Evolutionary conservation across 2,797 vertebrate genomes (phyloP).

Genomic region (Dermochelys coriacea): DNA sequence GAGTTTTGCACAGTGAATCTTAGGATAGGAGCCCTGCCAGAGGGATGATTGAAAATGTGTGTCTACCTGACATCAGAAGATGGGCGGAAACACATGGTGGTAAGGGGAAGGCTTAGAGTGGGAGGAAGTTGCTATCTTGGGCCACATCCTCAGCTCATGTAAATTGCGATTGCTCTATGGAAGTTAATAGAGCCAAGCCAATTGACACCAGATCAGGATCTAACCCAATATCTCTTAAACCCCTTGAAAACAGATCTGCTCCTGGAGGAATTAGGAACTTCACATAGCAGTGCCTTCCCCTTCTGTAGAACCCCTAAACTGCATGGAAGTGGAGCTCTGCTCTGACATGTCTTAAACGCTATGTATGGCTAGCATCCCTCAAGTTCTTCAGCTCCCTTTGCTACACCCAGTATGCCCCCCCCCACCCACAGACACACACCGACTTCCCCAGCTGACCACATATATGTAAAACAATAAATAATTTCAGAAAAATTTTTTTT

Average conservation of each 20-base stretch:
- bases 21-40: not conserved
- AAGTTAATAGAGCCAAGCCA: not conserved
- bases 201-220: not conserved
- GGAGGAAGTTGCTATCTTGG: not conserved
- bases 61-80: not conserved
- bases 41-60: not conserved
- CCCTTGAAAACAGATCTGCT: not conserved
- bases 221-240: not conserved
- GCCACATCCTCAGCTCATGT: not conserved
- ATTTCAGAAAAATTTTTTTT: not conserved
- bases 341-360: not conserved
- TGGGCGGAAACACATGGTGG: not conserved
- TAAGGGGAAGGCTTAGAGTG: not conserved
- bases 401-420: not conserved
- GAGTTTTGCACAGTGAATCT: not conserved
- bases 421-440: too few relatives aligned
- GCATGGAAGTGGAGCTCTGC: not conserved
- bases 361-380: not conserved
- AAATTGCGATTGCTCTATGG: not conserved
- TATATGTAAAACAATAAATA: not conserved
- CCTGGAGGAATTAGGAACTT: not conserved
- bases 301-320: not conserved
- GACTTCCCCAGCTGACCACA: not conserved
- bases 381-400: not conserved
- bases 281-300: not conserved